Percentiles rank a stretch among this genome's conserved stretches.
Conservation (phyloP, 37 sponge, comb jelly and placozoan species). For the Spongia lamella region DNA sequence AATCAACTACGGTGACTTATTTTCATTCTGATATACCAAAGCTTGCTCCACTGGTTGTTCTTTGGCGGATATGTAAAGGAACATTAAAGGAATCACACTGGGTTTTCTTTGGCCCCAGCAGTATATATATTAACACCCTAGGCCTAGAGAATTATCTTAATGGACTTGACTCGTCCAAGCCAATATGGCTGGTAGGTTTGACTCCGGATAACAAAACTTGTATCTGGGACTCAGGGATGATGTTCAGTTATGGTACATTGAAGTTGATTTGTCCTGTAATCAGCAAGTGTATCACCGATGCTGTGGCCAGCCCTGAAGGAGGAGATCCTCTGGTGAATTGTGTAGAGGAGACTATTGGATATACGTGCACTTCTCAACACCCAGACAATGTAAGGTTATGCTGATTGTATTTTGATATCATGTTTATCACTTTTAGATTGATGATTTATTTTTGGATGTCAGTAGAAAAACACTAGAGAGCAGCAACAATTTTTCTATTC, state of each 20-base stretch:
- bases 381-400: too few species aligned
- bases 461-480: too few species aligned
- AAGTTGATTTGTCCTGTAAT: conserved; percentile 19
- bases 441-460: too few species aligned
- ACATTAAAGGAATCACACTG: conserved; percentile 31
- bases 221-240: conserved; percentile 31
- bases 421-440: too few species aligned
- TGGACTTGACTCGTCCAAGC: neutral
- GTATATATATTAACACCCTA: conserved; percentile 34
- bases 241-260: conserved; percentile 23
- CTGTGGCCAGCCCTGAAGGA: neutral
- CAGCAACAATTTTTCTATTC: neutral
- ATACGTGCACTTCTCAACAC: too few species aligned
- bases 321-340: too few species aligned
- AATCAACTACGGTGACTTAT: too few species aligned
- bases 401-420: too few species aligned
- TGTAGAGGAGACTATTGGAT: too few species aligned
- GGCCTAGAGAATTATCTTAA: conserved; percentile 16
- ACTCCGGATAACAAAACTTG: conserved; percentile 10
- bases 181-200: conserved; percentile 21
- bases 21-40: too few species aligned
- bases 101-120: conserved; percentile 18
- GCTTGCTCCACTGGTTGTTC: too few species aligned
- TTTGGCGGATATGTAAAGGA: conserved; percentile 4
- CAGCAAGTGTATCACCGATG: neutral